A percentile compares a stretch with the other conserved stretches of the same genome.
Evolutionary conservation across 2,113 vertebrate species (phyloP).

Genomic region (Tyto alba): DNA sequence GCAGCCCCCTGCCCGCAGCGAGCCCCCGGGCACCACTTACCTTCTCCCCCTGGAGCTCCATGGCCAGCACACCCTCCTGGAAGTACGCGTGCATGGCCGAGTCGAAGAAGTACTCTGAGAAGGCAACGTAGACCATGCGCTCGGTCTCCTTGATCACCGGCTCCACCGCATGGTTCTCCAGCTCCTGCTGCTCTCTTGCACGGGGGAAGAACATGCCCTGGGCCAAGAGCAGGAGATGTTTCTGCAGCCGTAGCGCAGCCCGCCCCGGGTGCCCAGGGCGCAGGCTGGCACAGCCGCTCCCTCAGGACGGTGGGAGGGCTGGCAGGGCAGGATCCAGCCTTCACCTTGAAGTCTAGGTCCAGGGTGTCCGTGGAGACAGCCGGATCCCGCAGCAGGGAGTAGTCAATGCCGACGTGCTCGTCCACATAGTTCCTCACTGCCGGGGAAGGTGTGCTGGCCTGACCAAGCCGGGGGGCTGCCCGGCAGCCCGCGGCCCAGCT

Average conservation of each 20-base stretch:
- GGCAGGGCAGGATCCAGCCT: neutral
- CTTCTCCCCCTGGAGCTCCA: constrained; percentile 80
- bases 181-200: constrained; percentile 50
- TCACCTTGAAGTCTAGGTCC: constrained; percentile 91
- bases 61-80: constrained; percentile 77
- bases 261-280: neutral
- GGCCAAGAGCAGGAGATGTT: neutral
- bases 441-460: neutral
- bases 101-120: constrained; percentile 95
- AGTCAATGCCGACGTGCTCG: constrained; percentile 86
- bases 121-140: constrained; percentile 90
- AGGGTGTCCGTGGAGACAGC: constrained; percentile 75
- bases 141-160: constrained; percentile 82
- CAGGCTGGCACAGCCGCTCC: neutral
- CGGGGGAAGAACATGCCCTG: constrained; percentile 92
- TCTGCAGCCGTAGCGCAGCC: rapidly evolving
- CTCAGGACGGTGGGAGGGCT: neutral
- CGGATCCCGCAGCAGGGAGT: constrained; percentile 87
- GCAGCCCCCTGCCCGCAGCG: rapidly evolving
- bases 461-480: neutral
- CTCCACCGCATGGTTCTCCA: constrained; percentile 78
- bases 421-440: constrained; percentile 83
- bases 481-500: neutral
- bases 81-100: constrained; percentile 88
- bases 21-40: constrained; percentile 14